phyloP scores from a whole-genome alignment of 2,113 vertebrate species.

The Ptilonorhynchus violaceus region DNA sequence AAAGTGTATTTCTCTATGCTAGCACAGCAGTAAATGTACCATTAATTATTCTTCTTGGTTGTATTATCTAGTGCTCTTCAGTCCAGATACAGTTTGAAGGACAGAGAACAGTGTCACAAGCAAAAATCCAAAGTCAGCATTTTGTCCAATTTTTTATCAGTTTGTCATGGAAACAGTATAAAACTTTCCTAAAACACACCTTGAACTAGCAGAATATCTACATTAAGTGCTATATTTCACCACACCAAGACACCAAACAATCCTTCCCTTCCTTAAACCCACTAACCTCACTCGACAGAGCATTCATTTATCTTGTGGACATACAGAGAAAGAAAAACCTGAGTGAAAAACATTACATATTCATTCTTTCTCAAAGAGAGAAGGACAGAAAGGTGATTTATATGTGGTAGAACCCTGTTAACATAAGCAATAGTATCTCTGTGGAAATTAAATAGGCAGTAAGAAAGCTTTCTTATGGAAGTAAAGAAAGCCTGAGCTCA shows the following conservation, averaged over 20 bases:
- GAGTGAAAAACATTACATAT: not conserved
- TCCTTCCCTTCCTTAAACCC: not conserved
- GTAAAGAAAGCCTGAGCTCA: not conserved
- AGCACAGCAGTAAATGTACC: not conserved
- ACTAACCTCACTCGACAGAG: not conserved
- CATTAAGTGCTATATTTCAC: constrained; percentile 2
- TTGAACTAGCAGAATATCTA: not conserved
- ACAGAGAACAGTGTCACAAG: not conserved
- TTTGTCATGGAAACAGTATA: not conserved
- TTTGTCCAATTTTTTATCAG: not conserved
- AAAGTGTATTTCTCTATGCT: not conserved
- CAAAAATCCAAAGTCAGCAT: not conserved
- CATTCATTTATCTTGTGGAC: not conserved
- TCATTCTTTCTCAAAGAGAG: not conserved
- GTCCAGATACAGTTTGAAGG: constrained; percentile 7
- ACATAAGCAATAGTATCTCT: not conserved
- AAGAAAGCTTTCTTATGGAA: not conserved
- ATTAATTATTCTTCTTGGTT: constrained; percentile 3
- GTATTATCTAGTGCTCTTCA: not conserved
- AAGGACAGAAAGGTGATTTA: not conserved
- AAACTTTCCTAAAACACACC: not conserved
- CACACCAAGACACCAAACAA: not conserved
- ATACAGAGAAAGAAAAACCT: not conserved
- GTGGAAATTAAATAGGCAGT: not conserved
- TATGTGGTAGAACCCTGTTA: not conserved